These are phyloP conservation scores for Halocaridina rubra DNA, from an alignment of 2,888 invertebrate species.

Conservation along the genomic window DNA sequence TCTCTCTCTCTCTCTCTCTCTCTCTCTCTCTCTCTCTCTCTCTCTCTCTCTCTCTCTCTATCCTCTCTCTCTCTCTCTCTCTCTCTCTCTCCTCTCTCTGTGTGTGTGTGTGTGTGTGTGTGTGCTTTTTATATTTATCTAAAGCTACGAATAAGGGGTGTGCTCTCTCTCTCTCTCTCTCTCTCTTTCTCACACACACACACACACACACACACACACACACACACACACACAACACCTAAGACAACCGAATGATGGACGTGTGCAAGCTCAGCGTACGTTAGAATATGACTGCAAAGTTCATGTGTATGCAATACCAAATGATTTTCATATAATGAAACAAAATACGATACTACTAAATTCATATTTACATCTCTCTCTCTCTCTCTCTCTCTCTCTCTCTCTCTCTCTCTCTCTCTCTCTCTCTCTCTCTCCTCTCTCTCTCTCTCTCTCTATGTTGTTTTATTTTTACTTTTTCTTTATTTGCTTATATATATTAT, in stretches of 20 bases:
- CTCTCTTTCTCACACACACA: slow-evolving; percentile 1
- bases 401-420: not conserved
- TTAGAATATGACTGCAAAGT: too few relatives aligned
- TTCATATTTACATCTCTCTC: not conserved
- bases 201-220: not conserved
- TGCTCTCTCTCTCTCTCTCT: not conserved
- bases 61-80: not conserved
- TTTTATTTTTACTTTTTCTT: too few relatives aligned
- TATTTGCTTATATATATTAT: too few relatives aligned
- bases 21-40: not conserved
- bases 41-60: not conserved
- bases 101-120: not conserved
- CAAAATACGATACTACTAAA: too few relatives aligned
- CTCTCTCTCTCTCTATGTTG: not conserved
- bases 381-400: not conserved
- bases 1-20: not conserved
- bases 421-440: not conserved
- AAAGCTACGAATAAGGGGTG: not conserved
- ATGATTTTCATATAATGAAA: too few relatives aligned
- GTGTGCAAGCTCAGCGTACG: too few relatives aligned
- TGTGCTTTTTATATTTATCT: not conserved
- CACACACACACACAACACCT: not conserved
- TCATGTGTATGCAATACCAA: too few relatives aligned
- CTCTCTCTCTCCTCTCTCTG: not conserved
- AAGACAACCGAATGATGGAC: not conserved